phyloP scores from a whole-genome alignment of 1,140 invertebrate species.

The Drosophila pachea region DNA sequence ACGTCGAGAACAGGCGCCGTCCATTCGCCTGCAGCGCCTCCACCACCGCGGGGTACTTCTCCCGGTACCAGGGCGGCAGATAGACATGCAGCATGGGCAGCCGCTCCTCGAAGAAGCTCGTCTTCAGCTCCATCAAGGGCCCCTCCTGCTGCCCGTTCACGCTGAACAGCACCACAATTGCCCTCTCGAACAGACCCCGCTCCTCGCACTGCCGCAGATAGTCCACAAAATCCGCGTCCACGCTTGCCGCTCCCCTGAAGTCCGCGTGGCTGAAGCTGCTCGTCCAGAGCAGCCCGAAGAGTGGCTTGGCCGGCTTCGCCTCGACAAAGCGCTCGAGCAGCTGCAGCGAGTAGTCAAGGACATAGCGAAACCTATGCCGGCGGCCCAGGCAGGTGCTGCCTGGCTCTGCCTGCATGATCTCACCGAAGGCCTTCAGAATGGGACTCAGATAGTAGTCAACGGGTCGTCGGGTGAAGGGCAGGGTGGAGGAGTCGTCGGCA shows the following conservation, averaged over 20 bases:
- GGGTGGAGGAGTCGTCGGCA: constrained; percentile 86
- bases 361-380: constrained; percentile 80
- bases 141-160: constrained; percentile 96
- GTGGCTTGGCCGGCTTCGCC: constrained; percentile 80
- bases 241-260: constrained; percentile 83
- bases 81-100: constrained; percentile 90
- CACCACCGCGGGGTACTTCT: constrained; percentile 82
- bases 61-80: constrained; percentile 86
- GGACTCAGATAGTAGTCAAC: constrained; percentile 90
- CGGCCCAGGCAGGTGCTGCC: constrained; percentile 80
- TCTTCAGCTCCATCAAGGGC: constrained; percentile 81
- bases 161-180: constrained; percentile 89
- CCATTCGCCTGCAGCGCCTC: constrained; percentile 85
- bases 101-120: constrained; percentile 92
- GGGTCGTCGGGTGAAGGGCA: constrained; percentile 87
- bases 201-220: constrained; percentile 82
- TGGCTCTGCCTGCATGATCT: not conserved
- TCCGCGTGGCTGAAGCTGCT: constrained; percentile 87
- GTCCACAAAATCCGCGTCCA: constrained; percentile 81
- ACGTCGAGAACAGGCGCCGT: constrained; percentile 87
- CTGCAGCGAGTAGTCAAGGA: constrained; percentile 81
- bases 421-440: constrained; percentile 83
- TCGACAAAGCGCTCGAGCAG: constrained; percentile 78
- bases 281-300: constrained; percentile 89
- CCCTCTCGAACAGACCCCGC: constrained; percentile 82